Base-by-base conservation (phyloP, 2,113 vertebrate species). In the Megatriorchis doriae region DNA sequence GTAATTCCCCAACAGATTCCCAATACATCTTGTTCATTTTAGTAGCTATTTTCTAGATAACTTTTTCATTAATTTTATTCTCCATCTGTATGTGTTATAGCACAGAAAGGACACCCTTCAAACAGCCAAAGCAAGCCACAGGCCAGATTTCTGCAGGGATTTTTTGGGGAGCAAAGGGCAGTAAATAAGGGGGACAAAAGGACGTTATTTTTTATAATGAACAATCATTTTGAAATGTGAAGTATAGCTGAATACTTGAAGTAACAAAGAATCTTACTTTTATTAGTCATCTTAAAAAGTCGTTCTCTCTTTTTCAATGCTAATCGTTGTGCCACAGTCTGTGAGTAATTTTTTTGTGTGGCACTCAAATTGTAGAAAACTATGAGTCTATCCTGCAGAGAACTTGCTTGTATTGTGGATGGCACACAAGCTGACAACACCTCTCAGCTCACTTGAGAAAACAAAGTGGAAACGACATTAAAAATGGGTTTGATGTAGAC, bases 51-150 rank as follows among this genome's bases (percentile, higher is more conserved):
- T 97, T 94, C 95, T 96, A 88, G 66, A 93, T 81, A 58, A 59
- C 86, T 71, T 96, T 96, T 96, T 93, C 55, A 52, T 90, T 95
- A 91, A 88, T 95, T 95, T 97, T 92, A 88, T 93, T 85, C 90
- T 97, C 86, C 81, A 95, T 84, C 66, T 87, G 27, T 89, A 62
- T 89, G 92, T 95, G 94, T 95, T 93, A 73, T 22, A 88, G 84
- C 85, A 95, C 78, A 92, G 94, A 97, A 97, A 94, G 79, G 94
- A 90, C 92, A 94, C 81, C 80, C 92, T 96, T 96, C 90, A 74
- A 86, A 85, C 90, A 95, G 93, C 6, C 72, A 94, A 93, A 93
- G 68, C 45, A 94, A 96, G 58, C 70, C 86, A 66, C 50, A 92
- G 82, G 88, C 74, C 88, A 96, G 90, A 93, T 77, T 91, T 87